These are phyloP conservation scores for Herpailurus yagouaroundi DNA, from an alignment of 2,113 vertebrate genomes.

Conservation along the genomic window DNA sequence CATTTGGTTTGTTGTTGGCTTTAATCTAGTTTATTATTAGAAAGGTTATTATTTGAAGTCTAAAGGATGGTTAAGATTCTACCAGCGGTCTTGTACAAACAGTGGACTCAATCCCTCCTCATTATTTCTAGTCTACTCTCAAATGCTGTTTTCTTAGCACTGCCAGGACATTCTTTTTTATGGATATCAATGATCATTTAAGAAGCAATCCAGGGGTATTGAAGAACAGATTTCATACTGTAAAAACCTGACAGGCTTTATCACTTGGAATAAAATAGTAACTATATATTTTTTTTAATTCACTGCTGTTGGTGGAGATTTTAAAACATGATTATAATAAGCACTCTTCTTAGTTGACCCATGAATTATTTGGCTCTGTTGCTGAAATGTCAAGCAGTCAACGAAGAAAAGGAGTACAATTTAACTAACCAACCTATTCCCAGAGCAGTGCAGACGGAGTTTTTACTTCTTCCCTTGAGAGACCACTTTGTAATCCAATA, in stretches of 20 bases:
- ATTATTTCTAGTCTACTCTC: conserved; percentile 53
- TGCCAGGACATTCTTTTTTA: conserved; percentile 4
- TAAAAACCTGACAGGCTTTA: conserved; percentile 57
- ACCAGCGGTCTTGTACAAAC: conserved; percentile 16
- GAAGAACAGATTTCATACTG: conserved; percentile 44
- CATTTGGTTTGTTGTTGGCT: conserved; percentile 68
- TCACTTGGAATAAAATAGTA: conserved; percentile 61
- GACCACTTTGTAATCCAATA: conserved; percentile 53
- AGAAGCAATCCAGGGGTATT: conserved; percentile 54
- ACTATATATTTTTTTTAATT: conserved; percentile 55
- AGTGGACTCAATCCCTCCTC: conserved; percentile 26
- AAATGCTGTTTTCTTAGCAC: conserved; percentile 24
- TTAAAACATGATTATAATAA: conserved; percentile 67
- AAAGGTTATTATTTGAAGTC: conserved; percentile 67
- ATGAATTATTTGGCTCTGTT: conserved; percentile 72
- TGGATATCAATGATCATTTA: conserved; percentile 42
- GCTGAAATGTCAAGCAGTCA: conserved; percentile 75
- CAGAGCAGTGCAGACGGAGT: conserved; percentile 28
- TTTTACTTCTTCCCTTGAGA: conserved; percentile 61
- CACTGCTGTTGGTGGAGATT: conserved; percentile 37
- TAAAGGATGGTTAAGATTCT: conserved; percentile 42
- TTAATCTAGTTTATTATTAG: conserved; percentile 73
- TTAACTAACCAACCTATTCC: conserved; percentile 73
- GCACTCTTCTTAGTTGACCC: conserved; percentile 65
- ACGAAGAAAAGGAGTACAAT: conserved; percentile 67